phyloP scores from a whole-genome alignment of 1,140 invertebrate genomes.

The Cyclina sinensis region DNA sequence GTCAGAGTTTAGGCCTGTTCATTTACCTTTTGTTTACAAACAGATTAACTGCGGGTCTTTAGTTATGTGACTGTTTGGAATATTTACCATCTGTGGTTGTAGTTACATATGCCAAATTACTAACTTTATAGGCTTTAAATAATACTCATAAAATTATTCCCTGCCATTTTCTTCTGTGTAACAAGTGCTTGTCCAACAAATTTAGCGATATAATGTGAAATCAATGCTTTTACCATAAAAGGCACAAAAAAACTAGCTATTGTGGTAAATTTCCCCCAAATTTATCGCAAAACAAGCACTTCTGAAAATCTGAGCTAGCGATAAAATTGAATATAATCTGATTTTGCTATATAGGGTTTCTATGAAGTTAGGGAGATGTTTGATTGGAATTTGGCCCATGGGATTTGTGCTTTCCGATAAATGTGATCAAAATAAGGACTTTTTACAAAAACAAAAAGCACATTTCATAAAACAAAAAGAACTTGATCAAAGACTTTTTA shows the following conservation, averaged over 20 bases:
- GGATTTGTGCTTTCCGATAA: conserved; percentile 12
- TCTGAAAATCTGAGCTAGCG: conserved; percentile 12
- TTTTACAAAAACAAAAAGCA: background rate
- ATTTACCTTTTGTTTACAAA: no score
- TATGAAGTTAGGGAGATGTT: conserved; percentile 20
- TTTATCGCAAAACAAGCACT: conserved; percentile 45
- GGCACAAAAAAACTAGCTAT: conserved; percentile 26
- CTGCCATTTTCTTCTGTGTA: background rate
- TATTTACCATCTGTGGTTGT: background rate
- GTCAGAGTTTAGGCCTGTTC: no score
- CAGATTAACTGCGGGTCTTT: no score
- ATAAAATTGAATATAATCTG: conserved; percentile 49
- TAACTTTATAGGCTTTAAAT: conserved; percentile 3
- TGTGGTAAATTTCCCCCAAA: conserved; percentile 2
- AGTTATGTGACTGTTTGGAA: background rate
- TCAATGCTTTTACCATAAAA: conserved; percentile 61
- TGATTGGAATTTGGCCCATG: background rate
- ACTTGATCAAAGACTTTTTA: no score
- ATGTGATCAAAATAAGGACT: conserved; percentile 20
- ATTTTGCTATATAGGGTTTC: conserved; percentile 25
- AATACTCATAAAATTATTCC: conserved; percentile 26
- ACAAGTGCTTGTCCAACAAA: conserved; percentile 58
- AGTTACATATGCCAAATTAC: background rate
- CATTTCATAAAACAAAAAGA: no score
- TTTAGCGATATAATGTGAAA: conserved; percentile 49